Percentiles rank a stretch among this genome's conserved stretches.
Conservation (phyloP, 64 coral and sea anemone genomes). For the Trachythela sp. region DNA sequence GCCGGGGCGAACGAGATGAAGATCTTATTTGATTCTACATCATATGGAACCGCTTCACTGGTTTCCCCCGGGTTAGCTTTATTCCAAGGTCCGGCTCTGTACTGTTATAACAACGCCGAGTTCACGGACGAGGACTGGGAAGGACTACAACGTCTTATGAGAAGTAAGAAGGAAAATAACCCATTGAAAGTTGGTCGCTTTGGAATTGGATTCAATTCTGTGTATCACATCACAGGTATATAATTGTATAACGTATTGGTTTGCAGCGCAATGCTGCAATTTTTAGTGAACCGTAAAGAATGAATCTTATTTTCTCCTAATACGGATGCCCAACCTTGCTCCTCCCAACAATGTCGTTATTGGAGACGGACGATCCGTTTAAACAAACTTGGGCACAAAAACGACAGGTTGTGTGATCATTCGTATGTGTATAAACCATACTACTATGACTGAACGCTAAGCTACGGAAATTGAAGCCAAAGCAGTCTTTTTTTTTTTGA, state of each 20-base stretch:
- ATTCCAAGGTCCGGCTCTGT: conserved; percentile 42
- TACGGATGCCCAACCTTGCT: not conserved
- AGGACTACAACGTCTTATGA: conserved; percentile 77
- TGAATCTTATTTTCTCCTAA: not conserved
- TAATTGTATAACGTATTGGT: not conserved
- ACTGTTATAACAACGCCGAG: conserved; percentile 48
- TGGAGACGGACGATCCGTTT: no score
- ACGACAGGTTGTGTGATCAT: no score
- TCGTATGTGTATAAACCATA: no score
- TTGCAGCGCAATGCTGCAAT: no score
- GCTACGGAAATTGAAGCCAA: no score
- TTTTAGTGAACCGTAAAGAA: not conserved
- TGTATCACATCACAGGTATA: conserved; percentile 76
- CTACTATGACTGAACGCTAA: no score
- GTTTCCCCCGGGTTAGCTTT: conserved; percentile 24
- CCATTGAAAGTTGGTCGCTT: conserved; percentile 81
- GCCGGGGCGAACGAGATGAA: conserved; percentile 64
- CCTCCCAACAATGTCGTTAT: not conserved
- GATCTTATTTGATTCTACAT: conserved; percentile 57
- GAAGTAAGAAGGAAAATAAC: conserved; percentile 65
- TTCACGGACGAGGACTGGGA: conserved; percentile 80
- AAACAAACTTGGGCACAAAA: no score
- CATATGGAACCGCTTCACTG: conserved; percentile 36
- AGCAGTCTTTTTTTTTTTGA: no score
- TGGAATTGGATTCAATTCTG: conserved; percentile 90